Evolutionary conservation across 2,797 vertebrate genomes (phyloP), one percentile per base, ranked within the genome.

Genomic region (Schizopygopsis pylzovi): DNA sequence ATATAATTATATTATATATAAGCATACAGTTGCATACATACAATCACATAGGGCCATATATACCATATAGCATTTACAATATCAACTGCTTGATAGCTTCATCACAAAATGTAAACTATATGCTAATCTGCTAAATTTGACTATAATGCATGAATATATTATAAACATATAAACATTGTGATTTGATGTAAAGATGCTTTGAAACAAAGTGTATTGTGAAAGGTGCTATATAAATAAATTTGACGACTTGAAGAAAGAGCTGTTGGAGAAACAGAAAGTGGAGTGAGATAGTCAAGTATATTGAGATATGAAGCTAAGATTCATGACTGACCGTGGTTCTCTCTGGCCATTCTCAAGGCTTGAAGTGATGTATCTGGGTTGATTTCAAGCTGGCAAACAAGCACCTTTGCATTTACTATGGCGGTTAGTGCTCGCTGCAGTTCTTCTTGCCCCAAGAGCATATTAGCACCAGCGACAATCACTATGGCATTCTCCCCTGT

Each of bases 401-500:
- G 84, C 22, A 99, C 97, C 95, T 95, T 97, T 86, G 97, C 94
- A 76, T 90, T 92, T 81, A 82, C 85, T 87, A 99, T 95, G 84
- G 94, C 93, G 70, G 91, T 89, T 67, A 94, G 94, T 87, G 96
- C 96, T 39, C 87, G 81, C 85, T 91, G 94, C 88, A 99, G 95
- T 87, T 98, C 97, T 88, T 95, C 94, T 12, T 54, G 85, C 85
- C 94, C 95, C 91, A 99, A 93, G 91, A 98, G 94, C 92, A 99
- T 93, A 92, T 99, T 99, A 89, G 98, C 98, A 89, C 98, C 98
- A 6, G 98, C 97, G 84, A 99, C 97, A 39, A 99, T 98, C 87
- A 99, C 96, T 71, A 99, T 98, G 92, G 97, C 96, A 81, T 99
- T 99, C 93, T 99, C 96, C 90, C 98, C 98, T 99, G 92, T 52